These are phyloP conservation scores for Lepidurus arcticus DNA, from an alignment of 1,140 invertebrate species.

Conservation along the genomic window DNA sequence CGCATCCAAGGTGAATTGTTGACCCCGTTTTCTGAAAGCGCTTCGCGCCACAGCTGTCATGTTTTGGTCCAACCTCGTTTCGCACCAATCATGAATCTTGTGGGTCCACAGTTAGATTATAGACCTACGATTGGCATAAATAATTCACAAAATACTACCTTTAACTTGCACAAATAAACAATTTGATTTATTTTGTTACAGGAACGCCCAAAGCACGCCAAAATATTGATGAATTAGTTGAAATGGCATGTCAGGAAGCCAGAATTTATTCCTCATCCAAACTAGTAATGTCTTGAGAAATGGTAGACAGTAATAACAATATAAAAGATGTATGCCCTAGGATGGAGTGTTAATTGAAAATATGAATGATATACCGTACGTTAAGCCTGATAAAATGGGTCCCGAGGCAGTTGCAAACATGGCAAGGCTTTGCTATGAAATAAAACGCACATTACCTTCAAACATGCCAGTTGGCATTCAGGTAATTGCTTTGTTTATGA, in stretches of 20 bases:
- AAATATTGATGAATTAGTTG: conserved; percentile 50
- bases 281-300: conserved; percentile 50
- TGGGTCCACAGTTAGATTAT: no score
- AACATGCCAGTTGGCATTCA: conserved; percentile 57
- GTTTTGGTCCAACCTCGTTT: no score
- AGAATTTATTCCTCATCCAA: conserved; percentile 50
- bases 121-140: no score
- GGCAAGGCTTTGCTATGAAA: conserved; percentile 55
- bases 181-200: conserved; percentile 41
- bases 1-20: background rate
- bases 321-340: conserved; percentile 45
- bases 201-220: conserved; percentile 52
- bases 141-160: no score
- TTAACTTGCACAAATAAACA: no score
- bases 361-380: conserved; percentile 79
- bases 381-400: conserved; percentile 52
- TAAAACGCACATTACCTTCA: conserved; percentile 48
- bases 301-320: conserved; percentile 37
- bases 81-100: no score
- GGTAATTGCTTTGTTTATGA: conserved; percentile 41
- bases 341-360: conserved; percentile 76
- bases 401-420: conserved; percentile 66
- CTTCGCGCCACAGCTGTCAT: no score
- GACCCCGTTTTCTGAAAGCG: no score
- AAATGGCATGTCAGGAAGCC: conserved; percentile 54